phyloP scores from a whole-genome alignment of 2,888 invertebrate genomes.

The Pseudoips prasinana region DNA sequence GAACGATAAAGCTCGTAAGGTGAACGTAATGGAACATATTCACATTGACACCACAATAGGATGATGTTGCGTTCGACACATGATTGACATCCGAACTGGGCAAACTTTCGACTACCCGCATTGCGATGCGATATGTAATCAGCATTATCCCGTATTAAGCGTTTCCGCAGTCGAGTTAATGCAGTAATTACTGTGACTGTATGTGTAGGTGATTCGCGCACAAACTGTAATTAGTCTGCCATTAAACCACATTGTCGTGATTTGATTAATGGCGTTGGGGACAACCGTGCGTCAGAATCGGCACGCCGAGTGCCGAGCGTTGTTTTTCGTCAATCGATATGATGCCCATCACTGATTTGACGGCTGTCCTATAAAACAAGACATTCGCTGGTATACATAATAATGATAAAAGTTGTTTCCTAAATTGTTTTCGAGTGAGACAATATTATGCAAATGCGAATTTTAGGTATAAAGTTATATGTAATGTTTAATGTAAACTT shows the following conservation, averaged over 20 bases:
- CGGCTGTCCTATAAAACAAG: slow-evolving; percentile 6
- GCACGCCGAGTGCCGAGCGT: slow-evolving; percentile 30
- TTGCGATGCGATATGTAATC: slow-evolving; percentile 59
- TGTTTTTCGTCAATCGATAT: slow-evolving; percentile 57
- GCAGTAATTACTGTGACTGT: slow-evolving; percentile 54
- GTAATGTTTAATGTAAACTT: no score
- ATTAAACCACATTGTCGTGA: slow-evolving; percentile 71
- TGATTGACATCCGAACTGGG: slow-evolving; percentile 49
- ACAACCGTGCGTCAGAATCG: slow-evolving; percentile 38
- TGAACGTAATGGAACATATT: slow-evolving; percentile 3
- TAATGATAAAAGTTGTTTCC: slow-evolving; percentile 13
- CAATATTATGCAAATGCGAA: slow-evolving; percentile 8
- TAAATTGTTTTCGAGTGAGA: slow-evolving; percentile 17
- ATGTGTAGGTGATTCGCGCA: slow-evolving; percentile 53
- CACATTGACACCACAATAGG: slow-evolving; percentile 36
- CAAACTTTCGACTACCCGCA: slow-evolving; percentile 48
- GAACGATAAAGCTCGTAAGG: slow-evolving; percentile 7
- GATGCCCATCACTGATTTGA: slow-evolving; percentile 31
- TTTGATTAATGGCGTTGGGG: slow-evolving; percentile 67
- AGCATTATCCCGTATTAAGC: slow-evolving; percentile 54
- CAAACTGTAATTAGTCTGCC: slow-evolving; percentile 76
- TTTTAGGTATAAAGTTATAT: slow-evolving; percentile 6
- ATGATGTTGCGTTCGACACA: slow-evolving; percentile 38
- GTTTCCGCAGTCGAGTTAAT: slow-evolving; percentile 54
- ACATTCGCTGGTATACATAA: slow-evolving; percentile 11